Conservation (phyloP, 2,888 invertebrate genomes). For the Plutella xylostella region DNA sequence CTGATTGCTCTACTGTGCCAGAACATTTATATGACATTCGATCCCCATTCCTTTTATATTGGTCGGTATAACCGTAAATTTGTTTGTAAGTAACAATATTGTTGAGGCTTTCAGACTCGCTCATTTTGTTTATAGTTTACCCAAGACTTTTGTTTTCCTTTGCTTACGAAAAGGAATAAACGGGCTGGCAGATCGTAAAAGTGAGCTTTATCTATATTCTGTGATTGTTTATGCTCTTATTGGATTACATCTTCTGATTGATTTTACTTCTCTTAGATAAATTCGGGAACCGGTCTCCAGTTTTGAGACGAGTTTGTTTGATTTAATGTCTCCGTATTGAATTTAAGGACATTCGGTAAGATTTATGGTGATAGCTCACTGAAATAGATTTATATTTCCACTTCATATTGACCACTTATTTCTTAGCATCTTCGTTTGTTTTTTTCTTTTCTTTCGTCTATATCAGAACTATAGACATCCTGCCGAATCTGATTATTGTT, state of each 20-base stretch:
- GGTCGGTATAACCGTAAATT: constrained; percentile 42
- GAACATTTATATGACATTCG: constrained; percentile 43
- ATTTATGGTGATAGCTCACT: constrained; percentile 38
- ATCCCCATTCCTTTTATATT: constrained; percentile 36
- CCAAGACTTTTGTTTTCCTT: constrained; percentile 43
- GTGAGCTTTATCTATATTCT: constrained; percentile 45
- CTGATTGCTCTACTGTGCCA: constrained; percentile 30
- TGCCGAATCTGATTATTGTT: too few species aligned
- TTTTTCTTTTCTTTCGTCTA: too few species aligned
- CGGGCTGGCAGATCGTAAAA: constrained; percentile 63
- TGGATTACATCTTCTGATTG: constrained; percentile 62
- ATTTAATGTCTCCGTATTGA: constrained; percentile 43
- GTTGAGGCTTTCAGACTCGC: constrained; percentile 41
- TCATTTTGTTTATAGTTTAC: constrained; percentile 45
- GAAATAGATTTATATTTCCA: constrained; percentile 36
- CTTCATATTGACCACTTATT: too few species aligned
- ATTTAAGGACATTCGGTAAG: constrained; percentile 32
- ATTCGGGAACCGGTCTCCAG: constrained; percentile 36
- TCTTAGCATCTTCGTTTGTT: too few species aligned
- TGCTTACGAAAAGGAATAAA: constrained; percentile 44
- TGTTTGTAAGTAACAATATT: constrained; percentile 37
- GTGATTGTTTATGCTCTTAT: constrained; percentile 55
- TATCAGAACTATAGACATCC: too few species aligned
- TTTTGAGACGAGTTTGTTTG: constrained; percentile 36
- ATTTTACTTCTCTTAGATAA: constrained; percentile 52